Evolutionary conservation across 2,797 vertebrate genomes (phyloP), one percentile per base, ranked within the genome.

Genomic region (Sphenopsis melanotis): DNA sequence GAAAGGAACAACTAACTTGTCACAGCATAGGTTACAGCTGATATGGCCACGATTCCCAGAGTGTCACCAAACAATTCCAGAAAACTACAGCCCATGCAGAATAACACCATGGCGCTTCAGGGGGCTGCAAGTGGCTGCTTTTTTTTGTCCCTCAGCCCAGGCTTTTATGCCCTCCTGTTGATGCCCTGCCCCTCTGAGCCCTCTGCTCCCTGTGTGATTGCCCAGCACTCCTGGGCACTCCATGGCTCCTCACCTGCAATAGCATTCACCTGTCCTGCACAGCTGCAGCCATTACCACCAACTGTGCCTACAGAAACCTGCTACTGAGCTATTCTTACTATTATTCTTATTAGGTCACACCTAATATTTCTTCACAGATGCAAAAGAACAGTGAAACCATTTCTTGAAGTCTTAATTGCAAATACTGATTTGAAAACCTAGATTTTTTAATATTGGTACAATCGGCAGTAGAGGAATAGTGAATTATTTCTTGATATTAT

Each of bases 101-200:
- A 15, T 2, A 5, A 16, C 22, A 34, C 32, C 32, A 22, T 4
- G 4, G 4, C 32, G 4, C 32, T 4, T 14, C 9, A 23, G 21
- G 21, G 23, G 32, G 32, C 53, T 55, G 53, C 32, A 55, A n/a
- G 12, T 9, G 16, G 8, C 53, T 55, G 21, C 9, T 23, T n/a
- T 7, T 7, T 14, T 22, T 55, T 55, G 53, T n/a, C 9, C 21
- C 4, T 15, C 32, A n/a, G 9, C 19, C 30, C 24, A 49, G 15
- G 12, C 32, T n/a, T 55, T 55, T 10, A 5, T n/a, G 9, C 13
- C 53, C 53, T 55, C 32, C 20, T 55, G 21, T 23, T 23, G 21
- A 23, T 34, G 32, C 53, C 6, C 32, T n/a, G 32, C 20, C 1
- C 20, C 53, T 55, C 32, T 55, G 53, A 2, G 32, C 53, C 52